Evolutionary conservation across 2,113 vertebrate species (phyloP).

Genomic region (Capra hircus): DNA sequence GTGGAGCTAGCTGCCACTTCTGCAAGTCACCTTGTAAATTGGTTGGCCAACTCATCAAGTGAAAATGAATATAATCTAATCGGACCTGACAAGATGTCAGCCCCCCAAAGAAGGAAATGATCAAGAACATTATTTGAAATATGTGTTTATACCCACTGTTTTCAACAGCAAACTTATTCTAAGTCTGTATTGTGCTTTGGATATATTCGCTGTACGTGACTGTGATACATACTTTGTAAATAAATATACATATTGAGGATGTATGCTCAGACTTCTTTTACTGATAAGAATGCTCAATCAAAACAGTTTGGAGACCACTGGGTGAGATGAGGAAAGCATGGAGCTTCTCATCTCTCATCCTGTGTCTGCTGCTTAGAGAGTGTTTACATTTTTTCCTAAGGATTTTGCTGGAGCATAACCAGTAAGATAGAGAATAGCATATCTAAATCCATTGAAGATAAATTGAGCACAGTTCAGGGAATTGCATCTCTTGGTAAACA

Average conservation of each 20-base stretch:
- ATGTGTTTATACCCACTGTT: not conserved
- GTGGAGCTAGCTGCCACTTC: not conserved
- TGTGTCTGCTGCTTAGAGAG: not conserved
- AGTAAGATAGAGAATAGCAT: not conserved
- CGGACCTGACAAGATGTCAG: not conserved
- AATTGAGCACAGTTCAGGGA: not conserved
- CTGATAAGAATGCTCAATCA: not conserved
- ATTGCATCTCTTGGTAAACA: not conserved
- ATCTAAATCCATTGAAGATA: not conserved
- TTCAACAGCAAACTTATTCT: slow-evolving; percentile 11
- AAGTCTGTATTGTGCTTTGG: not conserved
- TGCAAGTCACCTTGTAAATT: not conserved
- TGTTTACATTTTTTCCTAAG: not conserved
- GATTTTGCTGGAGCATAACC: not conserved
- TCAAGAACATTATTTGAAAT: not conserved
- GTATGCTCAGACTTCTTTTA: not conserved
- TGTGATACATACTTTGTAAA: not conserved
- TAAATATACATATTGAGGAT: not conserved
- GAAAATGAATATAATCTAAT: slow-evolving; percentile 14
- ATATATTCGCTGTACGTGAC: not conserved
- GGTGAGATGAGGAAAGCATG: not conserved
- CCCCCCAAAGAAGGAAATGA: not conserved
- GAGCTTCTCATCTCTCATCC: not conserved
- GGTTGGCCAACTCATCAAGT: not conserved
- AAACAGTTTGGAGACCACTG: not conserved